Evolutionary conservation across 2,888 invertebrate species (phyloP), one percentile per base, ranked within the genome.

Genomic region (Agriotes lineatus): DNA sequence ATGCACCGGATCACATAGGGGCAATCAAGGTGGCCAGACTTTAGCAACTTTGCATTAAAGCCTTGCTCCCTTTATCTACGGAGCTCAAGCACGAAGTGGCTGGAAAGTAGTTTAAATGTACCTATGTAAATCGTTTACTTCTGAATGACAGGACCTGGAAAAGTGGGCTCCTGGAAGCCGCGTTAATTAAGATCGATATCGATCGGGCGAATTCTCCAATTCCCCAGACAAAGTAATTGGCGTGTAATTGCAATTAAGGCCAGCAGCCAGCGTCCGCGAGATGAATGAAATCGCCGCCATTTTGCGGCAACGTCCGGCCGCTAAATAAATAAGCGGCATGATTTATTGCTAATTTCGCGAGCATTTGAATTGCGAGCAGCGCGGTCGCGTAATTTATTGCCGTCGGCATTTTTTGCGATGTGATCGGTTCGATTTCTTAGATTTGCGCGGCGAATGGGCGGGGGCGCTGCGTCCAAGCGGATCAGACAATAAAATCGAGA

Each of bases 301-400:
- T 72, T 72, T 70, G 70, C 70, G 42, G 44, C 66, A 72, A 72
- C 70, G 70, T 70, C 72, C 59, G 52, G 58, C 59, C 70, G 66
- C 57, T 66, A 71, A 73, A 73, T 73, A 73, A 72, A 72, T 72
- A 72, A 73, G 71, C 66, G 58, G 59, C 56, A 58, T 71, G 73
- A 72, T 72, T 72, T 73, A 73, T 71, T 69, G 67, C 71, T 69
- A 73, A 73, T 73, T 71, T 68, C 68, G 58, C 33, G 54, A 33
- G 45, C 68, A 59, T 68, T 61, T 65, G 69, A 69, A 65, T 64
- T 63, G 60, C 63, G 44, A 54, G 54, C 52, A 56, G 42, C 56
- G 56, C 62, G 67, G 57, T 58, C 50, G 57, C 59, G 19, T 42
- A 67, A 67, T 67, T 67, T 67, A 67, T 67, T 42, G 19, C 67